Evolutionary conservation across 2,113 vertebrate species (phyloP), one percentile per base, ranked within the genome.

Genomic region (Xenus cinereus): DNA sequence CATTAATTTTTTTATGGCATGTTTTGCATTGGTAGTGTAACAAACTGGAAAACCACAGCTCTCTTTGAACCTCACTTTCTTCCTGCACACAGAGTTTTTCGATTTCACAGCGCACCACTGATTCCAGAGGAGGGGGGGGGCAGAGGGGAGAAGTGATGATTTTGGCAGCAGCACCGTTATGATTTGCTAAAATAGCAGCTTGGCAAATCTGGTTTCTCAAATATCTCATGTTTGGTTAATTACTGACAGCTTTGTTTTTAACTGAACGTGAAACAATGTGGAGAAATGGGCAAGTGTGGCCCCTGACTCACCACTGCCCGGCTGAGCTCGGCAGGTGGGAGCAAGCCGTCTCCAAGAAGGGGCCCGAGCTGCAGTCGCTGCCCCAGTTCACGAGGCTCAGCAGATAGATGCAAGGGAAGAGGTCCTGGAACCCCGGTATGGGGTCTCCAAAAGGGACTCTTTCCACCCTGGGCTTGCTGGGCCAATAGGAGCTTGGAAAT

Each of bases 151-250:
- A 97, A 97, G 95, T 95, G 91, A 97, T n/a, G 43, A 94, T 97
- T 96, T 97, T 98, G 98, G 97, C 98, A 97, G 94, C 8, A 10
- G 93, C 71, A 73, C 43, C 48, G 0, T 93, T 95, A 84, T 62
- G 96, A 97, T 98, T 95, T 97, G 97, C 89, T 97, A 97, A 97
- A 97, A 96, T 97, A 98, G 97, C 97, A 98, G 95, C 95, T 95
- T 66, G 46, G 96, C 95, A 97, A 97, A 97, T 96, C 87, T 97
- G 96, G 93, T 97, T 98, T 98, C 98, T 97, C 95, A 97, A 97
- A 97, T 94, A 95, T 94, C 94, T 97, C 96, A 92, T 97, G 97
- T 97, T 98, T 95, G 96, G 90, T 94, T 98, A 98, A 98, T 98
- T 98, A 97, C 96, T 93, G 96, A 97, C 97, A 97, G 97, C 78